phyloP scores from a whole-genome alignment of 1,140 invertebrate genomes.

The Whitmania pigra region DNA sequence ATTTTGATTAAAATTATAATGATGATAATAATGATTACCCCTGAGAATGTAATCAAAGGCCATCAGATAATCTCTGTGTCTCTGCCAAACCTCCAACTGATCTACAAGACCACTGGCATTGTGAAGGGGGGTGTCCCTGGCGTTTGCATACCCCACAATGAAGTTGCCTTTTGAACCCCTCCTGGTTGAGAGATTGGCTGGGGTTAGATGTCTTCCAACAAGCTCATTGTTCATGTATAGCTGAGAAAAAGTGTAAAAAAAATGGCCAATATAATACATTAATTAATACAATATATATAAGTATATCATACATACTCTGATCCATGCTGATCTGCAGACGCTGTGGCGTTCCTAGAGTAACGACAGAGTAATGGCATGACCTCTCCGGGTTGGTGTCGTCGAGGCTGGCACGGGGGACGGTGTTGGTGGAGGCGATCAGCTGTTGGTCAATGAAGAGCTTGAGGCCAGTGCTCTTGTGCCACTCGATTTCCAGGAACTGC shows the following conservation, averaged over 20 bases:
- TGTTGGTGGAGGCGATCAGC: constrained; percentile 24
- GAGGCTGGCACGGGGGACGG: constrained; percentile 18
- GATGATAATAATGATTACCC: constrained; percentile 27
- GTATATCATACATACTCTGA: too few species aligned
- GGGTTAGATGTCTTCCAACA: constrained; percentile 13
- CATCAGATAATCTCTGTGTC: constrained; percentile 34
- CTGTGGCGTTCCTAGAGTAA: constrained; percentile 31
- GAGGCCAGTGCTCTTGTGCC: constrained; percentile 34
- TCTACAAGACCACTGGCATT: constrained; percentile 30
- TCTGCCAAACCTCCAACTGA: constrained; percentile 38
- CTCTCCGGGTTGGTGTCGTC: constrained; percentile 17
- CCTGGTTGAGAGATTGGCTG: background rate
- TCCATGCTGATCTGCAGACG: constrained; percentile 35
- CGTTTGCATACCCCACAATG: constrained; percentile 24
- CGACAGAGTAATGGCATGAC: background rate
- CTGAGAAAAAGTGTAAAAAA: background rate
- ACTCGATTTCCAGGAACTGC: constrained; percentile 36
- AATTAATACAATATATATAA: too few species aligned
- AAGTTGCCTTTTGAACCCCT: constrained; percentile 12
- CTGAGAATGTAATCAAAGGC: constrained; percentile 37
- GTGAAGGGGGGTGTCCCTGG: constrained; percentile 23
- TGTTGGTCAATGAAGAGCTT: constrained; percentile 32
- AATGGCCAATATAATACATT: too few species aligned
- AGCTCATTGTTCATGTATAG: constrained; percentile 33
- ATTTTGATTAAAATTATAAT: background rate